Base-by-base conservation (phyloP, 1,140 invertebrate species). In the Platyscapa corneri region DNA sequence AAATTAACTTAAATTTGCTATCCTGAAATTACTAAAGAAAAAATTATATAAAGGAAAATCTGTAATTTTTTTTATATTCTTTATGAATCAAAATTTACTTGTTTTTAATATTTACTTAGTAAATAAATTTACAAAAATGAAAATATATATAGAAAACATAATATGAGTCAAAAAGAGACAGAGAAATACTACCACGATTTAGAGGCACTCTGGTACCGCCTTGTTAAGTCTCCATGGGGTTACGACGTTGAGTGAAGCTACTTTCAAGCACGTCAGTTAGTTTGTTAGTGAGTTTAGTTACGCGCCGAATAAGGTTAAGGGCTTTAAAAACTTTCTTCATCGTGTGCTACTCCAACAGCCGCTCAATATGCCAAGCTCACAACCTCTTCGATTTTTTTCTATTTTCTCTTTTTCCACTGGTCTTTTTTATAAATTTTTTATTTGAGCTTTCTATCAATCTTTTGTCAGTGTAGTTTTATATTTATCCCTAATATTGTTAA, bases 311-410 rank as follows among this genome's bases (percentile, higher is more conserved):
- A 89, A 90, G 89, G 89, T 89, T 89, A 89, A 90, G 88, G 88
- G 88, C 87, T 90, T 90, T 88, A 88, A 91, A 90, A 90, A 91
- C 87, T 90, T 90, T 89, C 88, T 88, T 88, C 88, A 90, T 90
- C 88, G 89, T 87, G 89, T 87, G 82, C 83, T 56, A 70, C 70
- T 86, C 83, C 84, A 53, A 80, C 53, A 88, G 79, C 78, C 76
- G 49, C 64, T 77, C 42, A 72, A 23, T 37, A 3, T 37, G 18
- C 37, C 39, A 10, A 23, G 64, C 78, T 77, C 60, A 32, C 82
- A n/a, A 34, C 56, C 42, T 42, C 80, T 34, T 56, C 67, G 18
- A 64, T 67, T 78, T 77, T 75, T 84, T 79, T 67, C n/a, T n/a
- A 85, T 72, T 79, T 85, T 80, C 39, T 70, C 32, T 60, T 53